Conservation (phyloP, 2,888 invertebrate species). For the Acrocera orbiculus region DNA sequence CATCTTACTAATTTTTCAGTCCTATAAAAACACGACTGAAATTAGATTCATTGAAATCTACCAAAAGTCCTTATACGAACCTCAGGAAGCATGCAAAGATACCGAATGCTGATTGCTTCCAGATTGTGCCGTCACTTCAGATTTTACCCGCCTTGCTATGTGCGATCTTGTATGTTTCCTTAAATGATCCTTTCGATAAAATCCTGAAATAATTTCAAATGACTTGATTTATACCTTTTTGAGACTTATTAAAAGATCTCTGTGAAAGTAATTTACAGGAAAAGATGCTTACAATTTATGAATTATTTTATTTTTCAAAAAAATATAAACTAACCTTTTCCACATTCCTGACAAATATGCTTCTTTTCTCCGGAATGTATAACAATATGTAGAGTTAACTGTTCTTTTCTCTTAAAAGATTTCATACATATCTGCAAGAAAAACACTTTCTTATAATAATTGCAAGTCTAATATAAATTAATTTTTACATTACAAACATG, state of each 20-base stretch:
- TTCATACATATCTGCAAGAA: slow-evolving; percentile 50
- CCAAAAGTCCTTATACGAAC: slow-evolving; percentile 35
- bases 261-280: no score
- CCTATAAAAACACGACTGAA: no score
- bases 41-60: slow-evolving; percentile 20
- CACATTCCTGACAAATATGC: slow-evolving; percentile 73
- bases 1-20: no score
- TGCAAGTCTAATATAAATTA: neutral
- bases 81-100: slow-evolving; percentile 31
- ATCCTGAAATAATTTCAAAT: slow-evolving; percentile 33
- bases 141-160: slow-evolving; percentile 68
- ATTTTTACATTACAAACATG: slow-evolving; percentile 57
- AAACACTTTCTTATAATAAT: no score
- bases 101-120: slow-evolving; percentile 31
- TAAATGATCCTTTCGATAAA: slow-evolving; percentile 75
- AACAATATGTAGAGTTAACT: slow-evolving; percentile 72
- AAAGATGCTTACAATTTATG: neutral
- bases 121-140: slow-evolving; percentile 58
- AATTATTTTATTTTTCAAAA: neutral
- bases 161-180: slow-evolving; percentile 73
- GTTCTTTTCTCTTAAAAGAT: slow-evolving; percentile 77
- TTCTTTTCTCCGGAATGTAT: slow-evolving; percentile 81
- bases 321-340: slow-evolving; percentile 41
- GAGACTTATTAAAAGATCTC: no score
- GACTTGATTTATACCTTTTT: no score